These are phyloP conservation scores for Rhynchonycteris naso DNA, from an alignment of 2,797 vertebrate species.

Conservation along the genomic window DNA sequence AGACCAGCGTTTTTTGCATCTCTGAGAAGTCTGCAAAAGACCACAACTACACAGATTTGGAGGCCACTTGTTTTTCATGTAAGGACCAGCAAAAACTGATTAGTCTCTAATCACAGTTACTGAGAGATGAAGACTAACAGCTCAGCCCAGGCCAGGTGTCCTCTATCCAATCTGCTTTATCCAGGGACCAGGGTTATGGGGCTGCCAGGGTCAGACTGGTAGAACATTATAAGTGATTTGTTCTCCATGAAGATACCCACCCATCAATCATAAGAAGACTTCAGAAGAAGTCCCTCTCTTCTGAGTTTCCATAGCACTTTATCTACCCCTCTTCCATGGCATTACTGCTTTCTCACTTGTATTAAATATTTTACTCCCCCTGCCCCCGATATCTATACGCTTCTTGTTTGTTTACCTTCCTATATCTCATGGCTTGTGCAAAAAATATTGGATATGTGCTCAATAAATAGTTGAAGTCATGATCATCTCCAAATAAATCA, in stretches of 20 bases:
- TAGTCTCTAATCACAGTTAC: not conserved
- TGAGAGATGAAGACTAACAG: not conserved
- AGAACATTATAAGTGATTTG: not conserved
- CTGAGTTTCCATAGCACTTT: not conserved
- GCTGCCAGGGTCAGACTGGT: not conserved
- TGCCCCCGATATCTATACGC: not conserved
- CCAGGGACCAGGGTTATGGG: not conserved
- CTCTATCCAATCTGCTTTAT: not conserved
- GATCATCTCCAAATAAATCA: not conserved
- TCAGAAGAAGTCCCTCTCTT: not conserved
- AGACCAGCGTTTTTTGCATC: not conserved
- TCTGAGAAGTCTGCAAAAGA: not conserved
- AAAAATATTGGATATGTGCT: not conserved
- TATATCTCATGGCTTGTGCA: not conserved
- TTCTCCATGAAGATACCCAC: not conserved
- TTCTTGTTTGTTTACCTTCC: not conserved
- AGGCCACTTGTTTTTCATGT: not conserved
- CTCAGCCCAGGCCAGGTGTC: not conserved
- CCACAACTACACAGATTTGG: not conserved
- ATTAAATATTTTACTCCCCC: not conserved
- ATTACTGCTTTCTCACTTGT: not conserved
- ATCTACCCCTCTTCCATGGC: not conserved
- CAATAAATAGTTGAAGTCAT: constrained; percentile 1
- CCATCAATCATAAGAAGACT: not conserved
- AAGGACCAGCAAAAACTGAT: not conserved